These are phyloP conservation scores for Galagoides demidoff DNA, from an alignment of 2,797 vertebrate genomes.

Conservation along the genomic window DNA sequence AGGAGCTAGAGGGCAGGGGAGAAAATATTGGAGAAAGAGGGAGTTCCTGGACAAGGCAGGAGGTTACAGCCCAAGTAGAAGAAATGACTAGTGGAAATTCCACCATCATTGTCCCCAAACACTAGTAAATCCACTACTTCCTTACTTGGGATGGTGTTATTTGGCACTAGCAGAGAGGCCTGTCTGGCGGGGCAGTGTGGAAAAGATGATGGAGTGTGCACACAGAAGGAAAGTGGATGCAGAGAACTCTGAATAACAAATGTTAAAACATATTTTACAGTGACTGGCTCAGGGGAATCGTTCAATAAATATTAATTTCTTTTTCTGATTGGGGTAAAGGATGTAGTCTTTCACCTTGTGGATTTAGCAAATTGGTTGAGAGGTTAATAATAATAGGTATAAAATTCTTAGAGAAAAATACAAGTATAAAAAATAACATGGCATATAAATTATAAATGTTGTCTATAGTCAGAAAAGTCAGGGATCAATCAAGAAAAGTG, in stretches of 20 bases:
- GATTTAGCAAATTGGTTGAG: neutral
- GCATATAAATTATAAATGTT: neutral
- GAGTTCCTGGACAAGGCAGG: neutral
- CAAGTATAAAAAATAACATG: neutral
- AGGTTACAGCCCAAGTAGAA: conserved; percentile 6
- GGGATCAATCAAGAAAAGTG: neutral
- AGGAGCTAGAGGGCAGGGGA: neutral
- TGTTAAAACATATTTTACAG: neutral
- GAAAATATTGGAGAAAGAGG: neutral
- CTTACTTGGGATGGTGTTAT: neutral
- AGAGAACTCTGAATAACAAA: conserved; percentile 34
- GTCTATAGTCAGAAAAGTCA: neutral
- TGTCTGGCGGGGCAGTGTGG: conserved; percentile 20
- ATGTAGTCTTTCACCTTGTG: neutral
- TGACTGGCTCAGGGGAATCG: neutral
- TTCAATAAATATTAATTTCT: conserved; percentile 47
- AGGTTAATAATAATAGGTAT: neutral
- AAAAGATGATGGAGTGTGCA: conserved; percentile 8
- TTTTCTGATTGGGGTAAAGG: neutral
- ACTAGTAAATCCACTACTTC: conserved; percentile 49
- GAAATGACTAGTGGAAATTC: conserved; percentile 48
- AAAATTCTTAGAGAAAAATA: neutral
- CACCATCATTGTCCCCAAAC: conserved; percentile 45
- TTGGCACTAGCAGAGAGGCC: neutral
- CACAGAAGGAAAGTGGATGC: neutral